Percentiles rank a stretch among this genome's conserved stretches.
phyloP scores from a whole-genome alignment of 2,888 invertebrate species.

The Schrankia costaestrigalis region DNA sequence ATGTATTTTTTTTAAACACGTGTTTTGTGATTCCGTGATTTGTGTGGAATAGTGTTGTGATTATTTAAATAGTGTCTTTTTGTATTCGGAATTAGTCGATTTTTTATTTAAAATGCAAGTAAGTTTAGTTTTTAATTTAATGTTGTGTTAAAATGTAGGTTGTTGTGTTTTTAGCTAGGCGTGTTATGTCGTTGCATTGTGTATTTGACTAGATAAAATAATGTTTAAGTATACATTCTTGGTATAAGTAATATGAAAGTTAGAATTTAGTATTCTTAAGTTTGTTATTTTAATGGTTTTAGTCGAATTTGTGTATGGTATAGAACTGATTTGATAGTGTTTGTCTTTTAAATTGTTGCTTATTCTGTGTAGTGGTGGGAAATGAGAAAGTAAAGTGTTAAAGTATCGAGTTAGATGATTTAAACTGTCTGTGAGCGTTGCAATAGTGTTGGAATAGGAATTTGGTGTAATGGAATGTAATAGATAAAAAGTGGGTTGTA shows the following conservation, averaged over 20 bases:
- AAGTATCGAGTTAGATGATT: no score
- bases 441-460: no score
- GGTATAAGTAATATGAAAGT: background rate
- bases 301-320: no score
- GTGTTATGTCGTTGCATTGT: constrained; percentile 10
- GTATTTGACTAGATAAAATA: constrained; percentile 1
- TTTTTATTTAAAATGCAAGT: constrained; percentile 24
- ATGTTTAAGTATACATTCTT: background rate
- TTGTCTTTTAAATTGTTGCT: no score
- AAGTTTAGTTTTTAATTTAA: constrained; percentile 21
- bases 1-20: constrained; percentile 9
- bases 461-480: no score
- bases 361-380: no score
- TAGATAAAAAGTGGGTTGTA: no score
- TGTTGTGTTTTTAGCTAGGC: constrained; percentile 8
- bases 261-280: no score
- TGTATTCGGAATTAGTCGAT: constrained; percentile 10
- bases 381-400: no score
- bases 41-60: constrained; percentile 12
- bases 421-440: no score
- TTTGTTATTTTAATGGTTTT: no score
- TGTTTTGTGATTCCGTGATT: constrained; percentile 23
- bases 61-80: constrained; percentile 6
- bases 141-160: constrained; percentile 28
- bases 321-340: no score